Evolutionary conservation across 2,113 vertebrate species (phyloP).

Genomic region (Gadus macrocephalus): DNA sequence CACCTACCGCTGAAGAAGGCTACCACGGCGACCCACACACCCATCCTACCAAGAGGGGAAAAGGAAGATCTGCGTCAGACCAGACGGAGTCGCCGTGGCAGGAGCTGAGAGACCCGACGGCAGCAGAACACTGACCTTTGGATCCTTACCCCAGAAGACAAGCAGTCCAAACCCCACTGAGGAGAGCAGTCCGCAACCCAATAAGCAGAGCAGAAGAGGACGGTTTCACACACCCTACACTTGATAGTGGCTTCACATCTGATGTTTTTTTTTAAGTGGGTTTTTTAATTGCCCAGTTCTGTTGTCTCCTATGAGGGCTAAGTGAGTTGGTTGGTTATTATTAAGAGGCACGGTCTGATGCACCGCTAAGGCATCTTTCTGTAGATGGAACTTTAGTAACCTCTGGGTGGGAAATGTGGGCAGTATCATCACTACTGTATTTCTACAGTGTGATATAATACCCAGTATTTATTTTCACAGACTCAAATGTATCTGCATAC

Average conservation of each 20-base stretch:
- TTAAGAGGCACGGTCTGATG: neutral
- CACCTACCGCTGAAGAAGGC: slow-evolving; percentile 9
- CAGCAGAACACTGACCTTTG: slow-evolving; percentile 26
- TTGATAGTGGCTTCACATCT: slow-evolving; percentile 7
- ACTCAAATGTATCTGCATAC: too few species aligned
- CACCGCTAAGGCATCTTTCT: neutral
- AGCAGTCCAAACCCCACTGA: neutral
- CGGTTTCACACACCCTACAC: slow-evolving; percentile 21
- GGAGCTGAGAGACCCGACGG: slow-evolving; percentile 9
- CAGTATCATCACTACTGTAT: too few species aligned
- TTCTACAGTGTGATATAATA: too few species aligned
- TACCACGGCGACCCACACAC: neutral
- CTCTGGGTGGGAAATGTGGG: too few species aligned
- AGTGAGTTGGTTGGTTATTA: neutral
- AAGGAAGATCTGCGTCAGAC: slow-evolving; percentile 12
- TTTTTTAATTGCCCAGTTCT: slow-evolving; percentile 24
- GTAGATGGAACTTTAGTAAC: neutral
- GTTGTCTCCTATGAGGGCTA: slow-evolving; percentile 4
- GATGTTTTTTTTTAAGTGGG: slow-evolving; percentile 6
- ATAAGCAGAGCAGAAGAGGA: slow-evolving; percentile 15
- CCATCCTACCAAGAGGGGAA: slow-evolving; percentile 13
- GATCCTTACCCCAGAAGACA: slow-evolving; percentile 14
- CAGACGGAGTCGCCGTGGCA: slow-evolving; percentile 19
- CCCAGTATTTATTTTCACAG: too few species aligned
- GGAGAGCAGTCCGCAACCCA: neutral